These are phyloP conservation scores for Aphelocoma californica DNA, from an alignment of 2,797 vertebrate species.

Conservation along the genomic window DNA sequence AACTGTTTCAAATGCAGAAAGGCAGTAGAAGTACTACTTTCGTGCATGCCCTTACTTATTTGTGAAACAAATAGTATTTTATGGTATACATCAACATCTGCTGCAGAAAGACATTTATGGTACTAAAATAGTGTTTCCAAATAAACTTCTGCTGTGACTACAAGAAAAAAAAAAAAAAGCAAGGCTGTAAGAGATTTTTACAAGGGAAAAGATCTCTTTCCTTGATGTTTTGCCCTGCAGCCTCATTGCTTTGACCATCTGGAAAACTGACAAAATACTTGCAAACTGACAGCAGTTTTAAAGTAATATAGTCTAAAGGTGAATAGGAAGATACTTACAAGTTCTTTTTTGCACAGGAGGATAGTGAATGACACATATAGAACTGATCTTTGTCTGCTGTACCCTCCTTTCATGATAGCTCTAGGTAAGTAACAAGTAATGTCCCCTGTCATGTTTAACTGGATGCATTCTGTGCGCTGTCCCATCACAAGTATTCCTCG, in stretches of 20 bases:
- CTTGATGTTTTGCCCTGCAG: not conserved
- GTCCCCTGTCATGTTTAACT: not conserved
- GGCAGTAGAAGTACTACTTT: not conserved
- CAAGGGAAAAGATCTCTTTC: not conserved
- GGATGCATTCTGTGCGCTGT: not conserved
- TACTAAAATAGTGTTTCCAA: not conserved
- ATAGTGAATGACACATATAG: conserved; percentile 99
- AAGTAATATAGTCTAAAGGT: not conserved
- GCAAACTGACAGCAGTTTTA: not conserved
- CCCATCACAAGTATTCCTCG: not conserved
- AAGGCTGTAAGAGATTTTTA: not conserved
- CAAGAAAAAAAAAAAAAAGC: not conserved
- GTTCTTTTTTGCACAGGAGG: conserved; percentile 83
- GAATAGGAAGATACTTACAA: not conserved
- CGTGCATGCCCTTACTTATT: not conserved
- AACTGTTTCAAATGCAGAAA: not conserved
- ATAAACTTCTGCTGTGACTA: not conserved
- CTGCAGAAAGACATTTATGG: not conserved
- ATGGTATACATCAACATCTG: not conserved
- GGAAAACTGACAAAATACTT: not conserved
- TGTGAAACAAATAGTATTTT: not conserved
- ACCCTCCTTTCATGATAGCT: conserved; percentile 99
- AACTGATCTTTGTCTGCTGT: conserved; percentile 97
- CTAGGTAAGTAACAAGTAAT: conserved; percentile 82
- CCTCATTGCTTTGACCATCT: not conserved